Percentiles rank a stretch among this genome's conserved stretches.
phyloP scores from a whole-genome alignment of 2,888 invertebrate species.

The Clitarchus hookeri region DNA sequence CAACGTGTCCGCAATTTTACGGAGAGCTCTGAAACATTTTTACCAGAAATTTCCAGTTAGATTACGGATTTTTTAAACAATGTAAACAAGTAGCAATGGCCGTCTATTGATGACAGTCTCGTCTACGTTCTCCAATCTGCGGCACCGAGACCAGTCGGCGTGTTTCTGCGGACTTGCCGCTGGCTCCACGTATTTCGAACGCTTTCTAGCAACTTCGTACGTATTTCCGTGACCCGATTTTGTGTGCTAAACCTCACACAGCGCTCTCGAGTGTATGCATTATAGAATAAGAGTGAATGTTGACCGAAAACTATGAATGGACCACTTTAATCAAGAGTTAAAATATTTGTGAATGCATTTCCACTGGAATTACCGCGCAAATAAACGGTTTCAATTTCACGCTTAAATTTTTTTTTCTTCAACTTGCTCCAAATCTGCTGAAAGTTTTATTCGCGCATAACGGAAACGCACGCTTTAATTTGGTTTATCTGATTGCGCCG shows the following conservation, averaged over 20 bases:
- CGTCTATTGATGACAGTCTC: too few relatives aligned
- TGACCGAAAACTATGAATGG: background rate
- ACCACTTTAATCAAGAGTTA: background rate
- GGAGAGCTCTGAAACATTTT: too few relatives aligned
- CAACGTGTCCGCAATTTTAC: too few relatives aligned
- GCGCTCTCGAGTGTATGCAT: background rate
- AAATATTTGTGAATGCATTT: background rate
- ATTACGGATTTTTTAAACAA: too few relatives aligned
- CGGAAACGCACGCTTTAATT: background rate
- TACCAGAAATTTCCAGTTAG: too few relatives aligned
- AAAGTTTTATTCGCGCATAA: background rate
- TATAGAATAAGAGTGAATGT: background rate
- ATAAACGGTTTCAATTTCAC: background rate
- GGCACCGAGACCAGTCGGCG: too few relatives aligned
- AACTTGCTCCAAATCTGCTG: background rate
- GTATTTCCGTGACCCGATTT: too few relatives aligned
- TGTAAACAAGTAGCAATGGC: too few relatives aligned
- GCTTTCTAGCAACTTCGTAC: too few relatives aligned
- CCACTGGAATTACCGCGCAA: background rate
- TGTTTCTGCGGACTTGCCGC: too few relatives aligned
- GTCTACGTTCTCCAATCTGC: too few relatives aligned
- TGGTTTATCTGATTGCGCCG: background rate
- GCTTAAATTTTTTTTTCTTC: background rate
- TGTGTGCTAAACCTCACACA: background rate
- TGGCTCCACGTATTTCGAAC: too few relatives aligned